Percentiles rank a stretch among this genome's conserved stretches.
These are phyloP conservation scores for Melinopterus prodromus DNA, from an alignment of 2,888 invertebrate genomes.

Conservation along the genomic window DNA sequence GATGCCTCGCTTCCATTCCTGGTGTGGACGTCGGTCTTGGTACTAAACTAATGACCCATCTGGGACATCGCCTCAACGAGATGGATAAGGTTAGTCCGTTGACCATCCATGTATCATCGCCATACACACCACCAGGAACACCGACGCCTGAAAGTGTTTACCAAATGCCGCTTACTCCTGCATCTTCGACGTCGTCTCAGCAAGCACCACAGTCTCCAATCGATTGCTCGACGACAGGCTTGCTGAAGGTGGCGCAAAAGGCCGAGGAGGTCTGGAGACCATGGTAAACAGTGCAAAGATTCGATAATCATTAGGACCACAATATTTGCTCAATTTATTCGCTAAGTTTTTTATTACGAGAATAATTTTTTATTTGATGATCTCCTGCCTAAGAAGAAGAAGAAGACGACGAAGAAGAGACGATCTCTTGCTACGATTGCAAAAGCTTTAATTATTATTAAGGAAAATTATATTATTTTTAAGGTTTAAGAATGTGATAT, in stretches of 20 bases:
- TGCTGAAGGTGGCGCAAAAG: slow-evolving; percentile 65
- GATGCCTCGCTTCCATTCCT: slow-evolving; percentile 83
- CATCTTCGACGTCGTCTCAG: slow-evolving; percentile 62
- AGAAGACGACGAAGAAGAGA: slow-evolving; percentile 40
- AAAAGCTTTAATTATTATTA: slow-evolving; percentile 43
- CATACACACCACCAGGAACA: slow-evolving; percentile 65
- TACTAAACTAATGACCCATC: slow-evolving; percentile 87
- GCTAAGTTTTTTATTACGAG: not conserved
- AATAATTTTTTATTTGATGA: not conserved
- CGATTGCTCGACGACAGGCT: slow-evolving; percentile 66
- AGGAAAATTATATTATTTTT: slow-evolving; percentile 38
- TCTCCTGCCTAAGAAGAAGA: not conserved
- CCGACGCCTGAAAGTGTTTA: slow-evolving; percentile 66
- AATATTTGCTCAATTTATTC: slow-evolving; percentile 52
- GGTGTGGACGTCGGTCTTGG: slow-evolving; percentile 86
- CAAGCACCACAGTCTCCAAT: slow-evolving; percentile 58
- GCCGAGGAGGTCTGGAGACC: slow-evolving; percentile 68
- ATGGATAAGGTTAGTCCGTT: slow-evolving; percentile 70
- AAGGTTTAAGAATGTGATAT: slow-evolving; percentile 37
- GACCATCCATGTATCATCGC: slow-evolving; percentile 64
- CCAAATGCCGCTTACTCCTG: slow-evolving; percentile 75
- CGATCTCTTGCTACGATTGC: slow-evolving; percentile 45
- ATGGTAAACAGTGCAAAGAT: slow-evolving; percentile 58
- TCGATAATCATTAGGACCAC: not conserved
- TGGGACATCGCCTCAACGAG: slow-evolving; percentile 85